Conservation (phyloP, 2,113 vertebrate genomes). For the Pogona vitticeps region DNA sequence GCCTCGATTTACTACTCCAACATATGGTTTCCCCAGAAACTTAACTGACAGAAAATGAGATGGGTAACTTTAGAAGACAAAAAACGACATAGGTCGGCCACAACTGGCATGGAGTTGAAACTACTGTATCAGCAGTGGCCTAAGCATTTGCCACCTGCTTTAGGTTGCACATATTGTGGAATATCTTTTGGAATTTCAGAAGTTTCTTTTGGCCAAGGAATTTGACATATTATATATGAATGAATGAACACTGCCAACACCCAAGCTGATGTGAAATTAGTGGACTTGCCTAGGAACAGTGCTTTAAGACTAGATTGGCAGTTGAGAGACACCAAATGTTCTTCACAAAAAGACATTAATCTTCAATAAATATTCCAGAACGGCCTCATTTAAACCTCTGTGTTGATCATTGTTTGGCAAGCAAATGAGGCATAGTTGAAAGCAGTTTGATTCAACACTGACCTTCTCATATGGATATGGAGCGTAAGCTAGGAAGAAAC, state of each 20-base stretch:
- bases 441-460: constrained; percentile 16
- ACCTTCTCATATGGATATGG: constrained; percentile 40
- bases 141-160: too few species aligned
- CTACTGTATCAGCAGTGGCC: too few species aligned
- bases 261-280: neutral
- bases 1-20: too few species aligned
- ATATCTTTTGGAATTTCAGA: neutral
- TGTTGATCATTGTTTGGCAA: constrained; percentile 57
- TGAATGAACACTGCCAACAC: neutral
- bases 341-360: neutral
- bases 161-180: too few species aligned
- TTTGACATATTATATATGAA: neutral
- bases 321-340: neutral
- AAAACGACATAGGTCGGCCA: too few species aligned
- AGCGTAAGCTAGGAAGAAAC: constrained; percentile 41
- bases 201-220: neutral
- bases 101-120: too few species aligned
- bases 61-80: too few species aligned
- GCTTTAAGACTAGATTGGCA: neutral
- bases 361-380: constrained; percentile 19
- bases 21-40: too few species aligned
- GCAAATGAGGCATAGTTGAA: constrained; percentile 48
- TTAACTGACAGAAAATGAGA: too few species aligned
- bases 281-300: neutral
- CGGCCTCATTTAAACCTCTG: constrained; percentile 36